Base-by-base conservation (phyloP, 1,140 invertebrate species). In the Aricia agestis region DNA sequence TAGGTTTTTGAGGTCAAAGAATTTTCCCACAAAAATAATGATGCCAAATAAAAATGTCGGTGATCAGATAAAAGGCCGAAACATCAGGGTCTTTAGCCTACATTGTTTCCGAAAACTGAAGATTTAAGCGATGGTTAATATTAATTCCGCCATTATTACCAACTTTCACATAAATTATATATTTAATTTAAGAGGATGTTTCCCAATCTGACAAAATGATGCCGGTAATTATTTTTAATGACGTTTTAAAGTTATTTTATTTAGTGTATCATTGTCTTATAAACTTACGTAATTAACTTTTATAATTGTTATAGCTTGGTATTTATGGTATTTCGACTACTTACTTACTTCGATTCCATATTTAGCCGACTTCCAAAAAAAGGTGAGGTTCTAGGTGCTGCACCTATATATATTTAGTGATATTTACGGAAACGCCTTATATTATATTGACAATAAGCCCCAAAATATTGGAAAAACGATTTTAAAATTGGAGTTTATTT, bases 141-240 rank as follows among this genome's bases (percentile, higher is more conserved):
- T 63, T 63, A 63, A 63, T 45, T 13, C 18, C 36, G 65, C 15
- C n/a, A 67, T 63, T 67, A 70, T 70, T 68, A 68, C 63, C 42
- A 71, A 75, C 74, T 72, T 72, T 72, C 69, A 66, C 69, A 66
- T 13, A 68, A 75, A 72, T 67, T 68, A 72, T 52, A 32, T 61
- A 52, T 57, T 41, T 36, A 42, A 36, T 69, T 58, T 69, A 36
- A 58, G 57, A 69, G 36, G 57, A 63, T 61, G 32, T 61, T 59
- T 17, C 58, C 58, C 57, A 52, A 68, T 1, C 25, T 18, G 36
- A 36, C 32, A 68, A 75, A 73, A 72, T 73, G 71, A 73, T 72
- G 63, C 7, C 25, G 25, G 65, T 52, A 65, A 75, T 75, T 73
- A 75, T 69, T 72, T 73, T 75, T 66, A 73, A 75, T 75, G 72